phyloP scores from a whole-genome alignment of 2,797 vertebrate genomes.

The Buceros bicornis region DNA sequence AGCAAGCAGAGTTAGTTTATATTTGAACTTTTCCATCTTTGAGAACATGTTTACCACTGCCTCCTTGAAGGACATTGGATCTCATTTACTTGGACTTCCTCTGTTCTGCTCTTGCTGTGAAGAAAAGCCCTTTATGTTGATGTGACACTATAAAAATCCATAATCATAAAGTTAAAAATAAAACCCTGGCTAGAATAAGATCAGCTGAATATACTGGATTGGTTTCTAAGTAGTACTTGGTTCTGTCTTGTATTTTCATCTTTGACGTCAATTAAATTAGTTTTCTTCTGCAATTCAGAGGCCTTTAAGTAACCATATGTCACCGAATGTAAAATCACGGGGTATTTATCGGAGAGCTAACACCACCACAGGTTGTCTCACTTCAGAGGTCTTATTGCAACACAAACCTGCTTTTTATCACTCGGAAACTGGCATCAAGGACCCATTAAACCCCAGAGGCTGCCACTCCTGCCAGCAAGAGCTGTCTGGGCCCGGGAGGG shows the following conservation, averaged over 20 bases:
- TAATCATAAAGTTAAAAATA: slow-evolving; percentile 65
- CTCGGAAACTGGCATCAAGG: not conserved
- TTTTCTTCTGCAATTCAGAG: slow-evolving; percentile 13
- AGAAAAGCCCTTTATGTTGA: slow-evolving; percentile 69
- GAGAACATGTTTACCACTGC: slow-evolving; percentile 48
- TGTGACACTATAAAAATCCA: slow-evolving; percentile 37
- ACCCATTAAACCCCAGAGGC: not conserved
- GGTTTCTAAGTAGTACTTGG: slow-evolving; percentile 1
- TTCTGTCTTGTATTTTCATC: not conserved
- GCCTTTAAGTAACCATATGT: not conserved
- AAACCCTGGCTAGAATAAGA: not conserved
- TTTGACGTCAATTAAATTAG: slow-evolving; percentile 14
- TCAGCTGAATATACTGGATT: slow-evolving; percentile 3
- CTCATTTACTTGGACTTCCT: slow-evolving; percentile 43
- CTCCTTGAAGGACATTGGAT: slow-evolving; percentile 31
- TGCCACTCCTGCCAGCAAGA: not conserved
- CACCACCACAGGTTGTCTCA: not conserved
- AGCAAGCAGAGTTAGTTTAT: slow-evolving; percentile 5
- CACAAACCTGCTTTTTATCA: not conserved
- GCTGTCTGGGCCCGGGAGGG: fast-evolving
- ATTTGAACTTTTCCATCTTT: slow-evolving; percentile 42
- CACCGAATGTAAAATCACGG: not conserved
- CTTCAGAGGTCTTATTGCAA: not conserved
- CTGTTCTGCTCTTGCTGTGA: slow-evolving; percentile 2
- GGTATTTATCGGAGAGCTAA: not conserved